Evolutionary conservation across 2,797 vertebrate species (phyloP), one percentile per base, ranked within the genome.

Genomic region (Pseudomugil tenellus): DNA sequence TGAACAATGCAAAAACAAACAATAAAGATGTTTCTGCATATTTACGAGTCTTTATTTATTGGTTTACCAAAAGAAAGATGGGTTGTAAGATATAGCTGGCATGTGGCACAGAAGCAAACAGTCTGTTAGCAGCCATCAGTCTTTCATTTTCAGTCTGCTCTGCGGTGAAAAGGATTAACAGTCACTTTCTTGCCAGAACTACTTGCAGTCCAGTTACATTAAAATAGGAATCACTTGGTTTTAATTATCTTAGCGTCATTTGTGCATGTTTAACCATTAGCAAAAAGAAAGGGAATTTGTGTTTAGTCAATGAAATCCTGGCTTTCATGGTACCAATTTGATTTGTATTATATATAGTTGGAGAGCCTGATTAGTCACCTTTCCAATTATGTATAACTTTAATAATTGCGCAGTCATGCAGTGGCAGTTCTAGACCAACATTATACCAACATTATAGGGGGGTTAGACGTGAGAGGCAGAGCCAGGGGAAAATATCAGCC

Each of bases 1-100:
- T n/a, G 14, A 19, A 53, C 54, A 63, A 65, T 29, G 53, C 64
- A 48, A 81, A 84, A 75, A 77, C 63, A 68, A 76, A 79, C 31
- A 49, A 54, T 60, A 21, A 61, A 83, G 13, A 55, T 0, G 69
- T 68, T 60, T 73, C 19, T 29, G 29, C 43, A 9, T 3, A 14
- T 66, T 81, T 67, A 61, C 17, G 1, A 63, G 26, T 37, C 52
- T 28, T 55, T 65, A 29, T 70, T 70, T 58, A 65, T 58, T 68
- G 49, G 54, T 29, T 67, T 29, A 41, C 37, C 25, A 7, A 72
- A 26, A 2, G 5, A 41, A n/a, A 21, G 11, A 28, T 28, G 51
- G 25, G 4, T 29, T 52, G 51, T 26, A 52, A 52, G 51, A 52
- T 52, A 17, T 23, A 29, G 48, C 37, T 23, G 39, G 25, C 19